These are phyloP conservation scores for Heterotilapia buettikoferi DNA, from an alignment of 2,113 vertebrate genomes.

Conservation along the genomic window DNA sequence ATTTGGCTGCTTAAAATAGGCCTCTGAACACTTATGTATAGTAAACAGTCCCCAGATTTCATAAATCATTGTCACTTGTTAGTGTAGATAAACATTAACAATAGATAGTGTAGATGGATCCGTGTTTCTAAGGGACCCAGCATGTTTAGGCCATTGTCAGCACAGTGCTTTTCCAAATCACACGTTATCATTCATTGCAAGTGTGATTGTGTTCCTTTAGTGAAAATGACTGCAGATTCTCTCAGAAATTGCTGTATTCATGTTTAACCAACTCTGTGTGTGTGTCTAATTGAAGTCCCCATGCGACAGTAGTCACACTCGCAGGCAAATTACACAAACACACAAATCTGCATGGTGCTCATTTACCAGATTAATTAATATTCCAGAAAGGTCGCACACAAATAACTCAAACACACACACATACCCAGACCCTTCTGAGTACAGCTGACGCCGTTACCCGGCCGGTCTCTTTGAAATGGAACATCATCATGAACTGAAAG, in stretches of 20 bases:
- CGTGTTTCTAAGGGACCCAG: rapidly evolving
- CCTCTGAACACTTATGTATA: neutral
- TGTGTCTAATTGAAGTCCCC: slow-evolving; percentile 13
- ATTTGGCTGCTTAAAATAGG: neutral
- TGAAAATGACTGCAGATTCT: neutral
- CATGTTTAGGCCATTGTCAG: rapidly evolving
- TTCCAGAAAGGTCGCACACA: neutral
- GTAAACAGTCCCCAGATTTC: neutral
- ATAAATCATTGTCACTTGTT: neutral
- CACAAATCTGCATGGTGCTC: neutral
- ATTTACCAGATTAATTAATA: slow-evolving; percentile 34
- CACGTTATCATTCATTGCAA: neutral
- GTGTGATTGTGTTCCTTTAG: neutral
- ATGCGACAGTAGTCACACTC: neutral
- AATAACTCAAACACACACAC: neutral
- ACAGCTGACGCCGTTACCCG: neutral
- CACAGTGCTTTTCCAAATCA: neutral
- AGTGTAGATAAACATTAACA: neutral
- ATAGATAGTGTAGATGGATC: neutral
- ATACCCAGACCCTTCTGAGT: neutral
- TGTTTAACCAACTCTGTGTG: neutral
- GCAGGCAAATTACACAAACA: neutral
- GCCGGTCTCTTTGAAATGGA: slow-evolving; percentile 13
- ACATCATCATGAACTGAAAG: slow-evolving; percentile 30
- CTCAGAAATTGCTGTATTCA: neutral